Conservation (phyloP, 1,140 invertebrate genomes). For the Thrips palmi region DNA sequence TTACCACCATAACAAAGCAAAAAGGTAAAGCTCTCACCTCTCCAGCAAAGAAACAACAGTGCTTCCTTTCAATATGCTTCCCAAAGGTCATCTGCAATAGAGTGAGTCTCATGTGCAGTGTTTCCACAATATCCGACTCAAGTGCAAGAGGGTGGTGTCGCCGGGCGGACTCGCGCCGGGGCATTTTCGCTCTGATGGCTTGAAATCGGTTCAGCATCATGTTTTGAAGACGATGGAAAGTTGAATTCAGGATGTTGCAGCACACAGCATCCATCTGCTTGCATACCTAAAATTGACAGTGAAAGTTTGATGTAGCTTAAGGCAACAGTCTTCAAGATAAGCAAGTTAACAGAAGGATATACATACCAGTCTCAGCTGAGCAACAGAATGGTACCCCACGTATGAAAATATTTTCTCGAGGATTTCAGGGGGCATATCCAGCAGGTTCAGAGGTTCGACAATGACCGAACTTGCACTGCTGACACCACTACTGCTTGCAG, state of each 20-base stretch:
- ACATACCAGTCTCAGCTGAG: conserved; percentile 58
- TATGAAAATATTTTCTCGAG: conserved; percentile 58
- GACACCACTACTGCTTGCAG: conserved; percentile 15
- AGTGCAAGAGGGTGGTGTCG: conserved; percentile 67
- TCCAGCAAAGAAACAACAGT: conserved; percentile 78
- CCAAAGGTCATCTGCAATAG: conserved; percentile 78
- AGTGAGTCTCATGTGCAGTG: conserved; percentile 68
- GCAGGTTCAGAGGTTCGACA: conserved; percentile 25
- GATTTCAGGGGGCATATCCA: conserved; percentile 61
- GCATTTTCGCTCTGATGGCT: conserved; percentile 75
- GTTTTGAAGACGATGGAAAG: conserved; percentile 60
- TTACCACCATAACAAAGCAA: conserved; percentile 7
- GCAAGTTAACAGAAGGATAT: conserved; percentile 8
- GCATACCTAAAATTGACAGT: conserved; percentile 39
- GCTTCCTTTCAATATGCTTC: conserved; percentile 75
- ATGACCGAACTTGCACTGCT: conserved; percentile 7
- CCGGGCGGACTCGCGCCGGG: conserved; percentile 62
- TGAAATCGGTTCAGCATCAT: conserved; percentile 60
- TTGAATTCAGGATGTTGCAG: conserved; percentile 55
- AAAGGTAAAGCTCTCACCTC: conserved; percentile 36
- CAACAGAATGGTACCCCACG: conserved; percentile 53
- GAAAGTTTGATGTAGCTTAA: neutral
- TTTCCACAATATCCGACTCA: conserved; percentile 78
- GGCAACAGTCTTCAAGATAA: neutral
- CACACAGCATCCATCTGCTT: conserved; percentile 58